Evolutionary conservation across 2,888 invertebrate genomes (phyloP).

Genomic region (Noctua fimbriata): DNA sequence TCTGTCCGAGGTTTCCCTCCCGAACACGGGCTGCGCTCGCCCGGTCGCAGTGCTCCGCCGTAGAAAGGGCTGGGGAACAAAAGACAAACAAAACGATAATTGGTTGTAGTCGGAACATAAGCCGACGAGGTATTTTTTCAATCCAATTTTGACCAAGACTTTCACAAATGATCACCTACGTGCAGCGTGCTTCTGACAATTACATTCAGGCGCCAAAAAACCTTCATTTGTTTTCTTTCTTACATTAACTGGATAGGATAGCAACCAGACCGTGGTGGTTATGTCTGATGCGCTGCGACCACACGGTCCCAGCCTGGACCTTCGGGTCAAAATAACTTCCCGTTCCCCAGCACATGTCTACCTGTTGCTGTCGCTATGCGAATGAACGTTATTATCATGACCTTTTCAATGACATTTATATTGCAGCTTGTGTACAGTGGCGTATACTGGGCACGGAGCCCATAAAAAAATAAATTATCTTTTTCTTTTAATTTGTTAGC

Average conservation of each 20-base stretch:
- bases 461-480: too few relatives aligned
- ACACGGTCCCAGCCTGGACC: too few relatives aligned
- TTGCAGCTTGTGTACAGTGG: too few relatives aligned
- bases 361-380: too few relatives aligned
- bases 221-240: background rate
- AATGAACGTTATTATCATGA: too few relatives aligned
- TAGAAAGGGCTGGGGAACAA: slow-evolving; percentile 1
- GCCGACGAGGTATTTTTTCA: background rate
- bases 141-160: background rate
- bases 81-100: background rate
- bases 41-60: background rate
- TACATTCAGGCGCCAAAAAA: background rate
- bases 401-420: too few relatives aligned
- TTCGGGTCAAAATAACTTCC: too few relatives aligned
- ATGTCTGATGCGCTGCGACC: too few relatives aligned
- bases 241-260: background rate
- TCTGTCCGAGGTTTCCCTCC: slow-evolving; percentile 33
- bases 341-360: too few relatives aligned
- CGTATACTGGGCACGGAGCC: too few relatives aligned
- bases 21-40: background rate
- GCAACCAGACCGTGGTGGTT: background rate
- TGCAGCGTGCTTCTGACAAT: background rate
- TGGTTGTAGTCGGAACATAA: background rate
- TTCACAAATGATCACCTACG: background rate
- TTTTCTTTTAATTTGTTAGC: too few relatives aligned